Evolutionary conservation across 2,797 vertebrate genomes (phyloP).

Genomic region (Pteropus rufus): DNA sequence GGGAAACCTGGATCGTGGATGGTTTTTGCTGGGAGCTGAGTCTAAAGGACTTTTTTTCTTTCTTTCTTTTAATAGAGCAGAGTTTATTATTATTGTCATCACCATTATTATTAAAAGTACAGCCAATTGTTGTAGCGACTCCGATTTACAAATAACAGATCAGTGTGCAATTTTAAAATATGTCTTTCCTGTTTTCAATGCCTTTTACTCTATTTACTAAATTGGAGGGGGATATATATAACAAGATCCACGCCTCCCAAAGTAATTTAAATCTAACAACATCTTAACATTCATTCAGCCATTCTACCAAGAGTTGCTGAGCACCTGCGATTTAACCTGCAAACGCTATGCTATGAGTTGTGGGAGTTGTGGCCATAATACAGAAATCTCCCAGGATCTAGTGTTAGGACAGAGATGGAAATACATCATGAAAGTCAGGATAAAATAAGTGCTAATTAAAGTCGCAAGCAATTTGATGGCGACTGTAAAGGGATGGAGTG

Average conservation of each 20-base stretch:
- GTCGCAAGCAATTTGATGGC: background rate
- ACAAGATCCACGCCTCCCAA: background rate
- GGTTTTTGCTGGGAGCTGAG: background rate
- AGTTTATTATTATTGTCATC: no score
- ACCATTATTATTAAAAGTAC: background rate
- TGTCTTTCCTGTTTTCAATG: background rate
- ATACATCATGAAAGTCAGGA: background rate
- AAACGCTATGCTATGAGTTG: background rate
- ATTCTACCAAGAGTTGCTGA: background rate
- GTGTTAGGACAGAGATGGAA: background rate
- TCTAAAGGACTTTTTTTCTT: background rate
- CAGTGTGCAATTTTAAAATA: background rate
- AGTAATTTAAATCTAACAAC: background rate
- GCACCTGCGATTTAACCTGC: background rate
- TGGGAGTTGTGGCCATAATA: background rate
- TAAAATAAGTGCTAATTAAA: background rate
- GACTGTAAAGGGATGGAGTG: background rate
- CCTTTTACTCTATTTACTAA: background rate
- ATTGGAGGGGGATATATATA: background rate
- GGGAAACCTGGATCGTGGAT: conserved; percentile 52
- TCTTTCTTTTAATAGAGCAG: background rate
- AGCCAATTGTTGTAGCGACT: background rate
- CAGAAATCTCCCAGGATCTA: background rate
- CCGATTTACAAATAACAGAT: background rate
- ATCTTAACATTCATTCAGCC: background rate